These are phyloP conservation scores for Chironomus tepperi DNA, from an alignment of 1,140 invertebrate genomes.

Conservation along the genomic window DNA sequence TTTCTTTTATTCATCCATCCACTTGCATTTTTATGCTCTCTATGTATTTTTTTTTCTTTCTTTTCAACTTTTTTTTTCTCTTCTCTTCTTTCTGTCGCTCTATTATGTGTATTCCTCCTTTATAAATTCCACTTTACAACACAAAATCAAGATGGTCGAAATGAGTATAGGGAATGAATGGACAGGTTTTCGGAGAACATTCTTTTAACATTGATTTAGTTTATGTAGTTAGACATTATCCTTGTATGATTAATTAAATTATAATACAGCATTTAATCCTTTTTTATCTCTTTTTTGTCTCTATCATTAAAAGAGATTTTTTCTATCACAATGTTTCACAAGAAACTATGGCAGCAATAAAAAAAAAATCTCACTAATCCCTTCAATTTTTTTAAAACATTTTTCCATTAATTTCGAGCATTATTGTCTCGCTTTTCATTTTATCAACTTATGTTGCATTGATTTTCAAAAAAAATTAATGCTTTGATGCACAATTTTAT, in stretches of 20 bases:
- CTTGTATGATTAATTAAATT: not conserved
- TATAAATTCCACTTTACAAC: conserved; percentile 21
- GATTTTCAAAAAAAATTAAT: not conserved
- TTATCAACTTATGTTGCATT: not conserved
- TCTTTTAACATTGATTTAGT: not conserved
- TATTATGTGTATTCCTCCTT: conserved; percentile 17
- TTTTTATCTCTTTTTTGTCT: too few species aligned
- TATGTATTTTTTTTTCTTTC: not conserved
- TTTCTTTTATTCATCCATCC: not conserved
- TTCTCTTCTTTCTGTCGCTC: conserved; percentile 6
- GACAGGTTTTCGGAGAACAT: conserved; percentile 9
- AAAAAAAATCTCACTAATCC: not conserved
- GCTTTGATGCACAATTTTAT: not conserved
- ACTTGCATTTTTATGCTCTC: conserved; percentile 13
- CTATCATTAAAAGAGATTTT: not conserved
- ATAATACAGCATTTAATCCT: not conserved
- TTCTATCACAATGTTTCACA: conserved; percentile 13
- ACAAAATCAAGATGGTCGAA: conserved; percentile 20
- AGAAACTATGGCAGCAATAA: conserved; percentile 13
- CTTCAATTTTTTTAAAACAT: not conserved
- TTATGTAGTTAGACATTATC: not conserved
- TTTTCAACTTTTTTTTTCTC: not conserved
- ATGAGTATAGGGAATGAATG: not conserved
- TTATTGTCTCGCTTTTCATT: not conserved
- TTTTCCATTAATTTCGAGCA: not conserved